phyloP scores from a whole-genome alignment of 2,888 invertebrate genomes.

The Tryphoninae sp. region DNA sequence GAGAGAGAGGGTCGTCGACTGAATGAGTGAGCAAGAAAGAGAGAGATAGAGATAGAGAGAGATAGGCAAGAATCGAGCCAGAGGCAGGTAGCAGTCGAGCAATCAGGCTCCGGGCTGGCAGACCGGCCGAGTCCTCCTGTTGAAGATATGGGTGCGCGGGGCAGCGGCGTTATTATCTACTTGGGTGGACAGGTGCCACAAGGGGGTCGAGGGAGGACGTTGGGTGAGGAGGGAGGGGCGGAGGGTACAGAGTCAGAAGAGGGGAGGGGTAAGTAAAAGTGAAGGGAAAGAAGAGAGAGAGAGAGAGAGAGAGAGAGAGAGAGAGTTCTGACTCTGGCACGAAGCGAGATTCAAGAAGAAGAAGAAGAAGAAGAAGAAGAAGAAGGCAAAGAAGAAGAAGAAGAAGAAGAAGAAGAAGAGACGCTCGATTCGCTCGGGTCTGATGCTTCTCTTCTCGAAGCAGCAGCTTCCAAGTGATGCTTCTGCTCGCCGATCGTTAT shows the following conservation, averaged over 20 bases:
- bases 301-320: conserved; percentile 17
- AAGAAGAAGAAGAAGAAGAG: conserved; percentile 26
- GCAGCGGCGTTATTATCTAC: conserved; percentile 76
- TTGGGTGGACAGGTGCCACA: conserved; percentile 78
- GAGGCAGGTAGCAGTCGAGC: conserved; percentile 73
- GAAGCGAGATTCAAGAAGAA: not conserved
- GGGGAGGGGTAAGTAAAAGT: not conserved
- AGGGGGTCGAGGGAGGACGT: conserved; percentile 70
- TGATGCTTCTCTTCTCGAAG: conserved; percentile 46
- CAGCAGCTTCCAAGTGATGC: conserved; percentile 45
- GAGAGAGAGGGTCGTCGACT: not conserved
- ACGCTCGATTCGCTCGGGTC: conserved; percentile 60
- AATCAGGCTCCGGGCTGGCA: conserved; percentile 71
- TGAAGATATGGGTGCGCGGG: conserved; percentile 47
- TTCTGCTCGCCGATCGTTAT: conserved; percentile 74
- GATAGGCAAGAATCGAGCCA: conserved; percentile 50
- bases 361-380: conserved; percentile 28
- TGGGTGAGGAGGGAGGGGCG: conserved; percentile 55
- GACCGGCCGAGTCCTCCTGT: conserved; percentile 66
- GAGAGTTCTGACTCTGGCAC: not conserved
- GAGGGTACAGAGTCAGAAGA: conserved; percentile 66
- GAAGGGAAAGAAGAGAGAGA: conserved; percentile 18
- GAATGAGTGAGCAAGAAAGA: conserved; percentile 25
- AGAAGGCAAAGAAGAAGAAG: conserved; percentile 37
- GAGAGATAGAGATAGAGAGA: conserved; percentile 38